Base-by-base conservation (phyloP, 64 coral and sea anemone species). In the Catalaphyllia jardinei region DNA sequence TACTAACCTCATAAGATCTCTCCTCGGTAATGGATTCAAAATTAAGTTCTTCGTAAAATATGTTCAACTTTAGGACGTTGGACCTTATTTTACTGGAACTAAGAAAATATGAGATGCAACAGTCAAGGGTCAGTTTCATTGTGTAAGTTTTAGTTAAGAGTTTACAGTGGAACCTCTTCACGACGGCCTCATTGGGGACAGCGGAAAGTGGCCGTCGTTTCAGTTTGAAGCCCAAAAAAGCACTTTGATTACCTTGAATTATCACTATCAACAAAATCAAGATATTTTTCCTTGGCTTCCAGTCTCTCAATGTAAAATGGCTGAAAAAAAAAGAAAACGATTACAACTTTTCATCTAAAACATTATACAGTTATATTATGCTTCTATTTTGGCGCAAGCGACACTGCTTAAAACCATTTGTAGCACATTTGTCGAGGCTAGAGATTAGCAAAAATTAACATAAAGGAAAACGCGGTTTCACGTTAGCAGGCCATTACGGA, bases 11-110 rank as follows among this genome's bases (percentile, higher is more conserved):
- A 73, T 92, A 92, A 2, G 90, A 76, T 30, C 79, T 71, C 25
- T 92, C 84, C 42, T 92, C 90, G 61, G 63, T 63, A 20, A 92
- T 92, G 24, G 86, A n/a, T 79, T 92, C 83, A 73, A 35, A 80
- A 33, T 92, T 92, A 24, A 92, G 90, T 73, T 92, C 90, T 62
- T 92, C 90, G 62, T 71, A 92, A 67, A 92, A 92, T 78, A 92
- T 60, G 59, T 92, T 84, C 12, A 92, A 61, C 51, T 87, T 92
- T 10, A 92, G 39, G 39, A 92, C 84, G 67, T 92, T 87, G 8
- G 87, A 55, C 42, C 87, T 77, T 74, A 28, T 2, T 16, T 30
- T 22, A 29, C 39, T 52, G 54, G 31, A 57, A 87, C 15, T 86
- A 10, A 57, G 15, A 71, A 78, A 38, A 22, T 55, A 29, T 78